Percentiles rank a stretch among this genome's conserved stretches.
phyloP scores from a whole-genome alignment of 2,797 vertebrate species.

The Smutsia temminckii region DNA sequence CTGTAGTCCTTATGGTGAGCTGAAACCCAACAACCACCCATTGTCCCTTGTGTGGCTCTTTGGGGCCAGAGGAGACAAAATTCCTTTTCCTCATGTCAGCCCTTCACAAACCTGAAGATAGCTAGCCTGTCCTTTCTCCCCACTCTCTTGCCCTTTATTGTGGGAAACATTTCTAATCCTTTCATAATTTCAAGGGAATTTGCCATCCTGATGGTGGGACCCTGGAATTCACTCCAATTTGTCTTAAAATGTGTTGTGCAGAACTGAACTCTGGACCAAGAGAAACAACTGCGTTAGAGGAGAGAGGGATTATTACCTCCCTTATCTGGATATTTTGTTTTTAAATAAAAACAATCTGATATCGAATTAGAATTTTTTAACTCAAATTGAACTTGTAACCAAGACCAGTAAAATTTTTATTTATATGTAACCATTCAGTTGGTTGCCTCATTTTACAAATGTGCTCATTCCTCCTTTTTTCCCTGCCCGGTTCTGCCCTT shows the following conservation, averaged over 20 bases:
- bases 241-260: background rate
- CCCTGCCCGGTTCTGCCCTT: background rate
- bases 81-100: background rate
- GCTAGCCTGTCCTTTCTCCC: background rate
- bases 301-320: background rate
- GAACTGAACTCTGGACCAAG: background rate
- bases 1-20: background rate
- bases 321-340: background rate
- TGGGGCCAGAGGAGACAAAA: background rate
- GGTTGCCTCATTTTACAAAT: background rate
- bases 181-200: background rate
- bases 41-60: background rate
- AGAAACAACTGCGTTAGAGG: background rate
- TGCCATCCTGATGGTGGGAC: background rate
- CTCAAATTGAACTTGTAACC: background rate
- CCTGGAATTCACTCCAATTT: background rate
- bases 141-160: no score
- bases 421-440: background rate
- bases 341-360: background rate
- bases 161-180: background rate
- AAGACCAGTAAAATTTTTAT: background rate
- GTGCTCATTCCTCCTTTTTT: background rate
- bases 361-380: background rate
- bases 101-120: background rate
- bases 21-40: background rate